Evolutionary conservation across 2,113 vertebrate species (phyloP).

Genomic region (Chaetops frenatus): DNA sequence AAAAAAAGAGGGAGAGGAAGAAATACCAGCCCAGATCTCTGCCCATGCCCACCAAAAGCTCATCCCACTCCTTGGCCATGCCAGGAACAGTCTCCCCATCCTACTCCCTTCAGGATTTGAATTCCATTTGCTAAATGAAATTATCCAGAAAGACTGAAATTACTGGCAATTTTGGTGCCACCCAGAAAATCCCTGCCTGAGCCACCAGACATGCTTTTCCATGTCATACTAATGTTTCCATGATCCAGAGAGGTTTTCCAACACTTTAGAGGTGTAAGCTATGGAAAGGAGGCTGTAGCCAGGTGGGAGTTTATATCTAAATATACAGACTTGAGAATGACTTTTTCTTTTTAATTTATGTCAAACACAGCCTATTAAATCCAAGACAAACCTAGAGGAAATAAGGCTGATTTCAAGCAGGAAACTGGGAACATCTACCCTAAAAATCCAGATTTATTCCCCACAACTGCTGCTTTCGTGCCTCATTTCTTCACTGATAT

Average conservation of each 20-base stretch:
- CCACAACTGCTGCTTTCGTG: rapidly evolving
- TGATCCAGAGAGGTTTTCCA: neutral
- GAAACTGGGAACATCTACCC: neutral
- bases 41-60: neutral
- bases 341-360: neutral
- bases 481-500: neutral
- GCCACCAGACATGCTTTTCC: rapidly evolving
- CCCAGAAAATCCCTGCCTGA: neutral
- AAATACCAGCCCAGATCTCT: neutral
- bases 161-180: rapidly evolving
- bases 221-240: rapidly evolving
- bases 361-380: neutral
- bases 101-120: neutral
- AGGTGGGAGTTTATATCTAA: neutral
- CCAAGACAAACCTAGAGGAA: neutral
- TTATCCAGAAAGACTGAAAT: neutral
- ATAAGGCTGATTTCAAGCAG: neutral
- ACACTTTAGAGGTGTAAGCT: neutral
- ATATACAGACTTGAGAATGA: neutral
- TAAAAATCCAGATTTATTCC: neutral
- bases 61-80: rapidly evolving
- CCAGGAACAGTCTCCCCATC: neutral
- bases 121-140: neutral
- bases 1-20: neutral
- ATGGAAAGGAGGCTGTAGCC: neutral